phyloP scores from a whole-genome alignment of 1,140 invertebrate genomes.

The Artemia franciscana region DNA sequence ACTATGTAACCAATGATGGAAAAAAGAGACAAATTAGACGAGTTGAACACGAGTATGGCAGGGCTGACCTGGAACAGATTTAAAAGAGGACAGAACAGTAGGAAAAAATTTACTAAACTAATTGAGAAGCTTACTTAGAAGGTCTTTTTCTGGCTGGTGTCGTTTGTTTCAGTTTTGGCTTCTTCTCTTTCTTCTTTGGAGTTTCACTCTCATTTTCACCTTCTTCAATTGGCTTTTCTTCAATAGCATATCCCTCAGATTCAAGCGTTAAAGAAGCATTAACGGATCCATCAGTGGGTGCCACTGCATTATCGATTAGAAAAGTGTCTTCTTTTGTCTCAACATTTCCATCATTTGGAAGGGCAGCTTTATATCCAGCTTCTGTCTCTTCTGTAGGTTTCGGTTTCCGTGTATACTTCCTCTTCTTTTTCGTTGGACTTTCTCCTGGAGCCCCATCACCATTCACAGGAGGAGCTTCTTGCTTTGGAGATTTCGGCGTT shows the following conservation, averaged over 20 bases:
- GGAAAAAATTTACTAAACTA: no score
- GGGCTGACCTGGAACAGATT: no score
- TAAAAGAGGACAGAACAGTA: no score
- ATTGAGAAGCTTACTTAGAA: slow-evolving; percentile 19
- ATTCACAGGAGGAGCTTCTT: neutral
- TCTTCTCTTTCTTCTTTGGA: slow-evolving; percentile 16
- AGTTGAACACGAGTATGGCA: no score
- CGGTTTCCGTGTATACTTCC: neutral
- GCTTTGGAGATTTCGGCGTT: neutral
- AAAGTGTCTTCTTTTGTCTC: neutral
- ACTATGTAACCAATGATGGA: no score
- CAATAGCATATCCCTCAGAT: slow-evolving; percentile 5
- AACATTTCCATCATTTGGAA: neutral
- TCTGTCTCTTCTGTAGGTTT: neutral
- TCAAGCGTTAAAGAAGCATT: slow-evolving; percentile 7
- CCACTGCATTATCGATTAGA: neutral
- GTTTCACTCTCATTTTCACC: neutral
- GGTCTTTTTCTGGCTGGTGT: slow-evolving; percentile 14
- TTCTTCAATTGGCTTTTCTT: slow-evolving; percentile 1
- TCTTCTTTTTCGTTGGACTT: neutral
- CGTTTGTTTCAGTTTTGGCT: slow-evolving; percentile 9
- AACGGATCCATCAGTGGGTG: neutral
- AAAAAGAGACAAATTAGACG: no score
- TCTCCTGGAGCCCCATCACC: neutral
- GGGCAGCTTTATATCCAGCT: neutral